Base-by-base conservation (phyloP, 92 coral and sea anemone genomes). In the Heteractis magnifica region DNA sequence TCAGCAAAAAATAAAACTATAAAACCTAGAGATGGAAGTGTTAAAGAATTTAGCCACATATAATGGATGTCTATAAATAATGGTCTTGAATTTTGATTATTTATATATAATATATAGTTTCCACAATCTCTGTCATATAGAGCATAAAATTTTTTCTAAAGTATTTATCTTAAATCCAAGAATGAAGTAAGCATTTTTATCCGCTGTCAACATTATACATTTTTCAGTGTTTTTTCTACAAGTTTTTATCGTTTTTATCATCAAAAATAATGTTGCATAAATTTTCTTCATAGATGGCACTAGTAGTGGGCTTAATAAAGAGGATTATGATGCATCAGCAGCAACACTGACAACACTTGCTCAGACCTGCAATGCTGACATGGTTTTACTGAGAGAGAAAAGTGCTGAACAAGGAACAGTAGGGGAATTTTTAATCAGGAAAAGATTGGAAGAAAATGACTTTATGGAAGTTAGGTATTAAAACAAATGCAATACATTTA, bases 391-490 rank as follows among this genome's bases (percentile, higher is more conserved):
- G 18, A 90, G 99, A 78, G 98, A 96, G 82, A 94, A 94, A 75
- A 82, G 91, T 6, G 94, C 91, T 19, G 95, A 93, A 64, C 94
- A 91, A 59, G 98, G 99, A 12, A 90, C 85, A 58, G 89, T 96
- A 50, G 94, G 89, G n/a, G 99, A 96, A 81, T 96, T 92, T 81
- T 88, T 96, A 21, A 90, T 96, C 62, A 85, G 99, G 49, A 89
- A 82, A 78, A 82, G 88, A 49, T 93, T 92, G 71, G 97, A 94
- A 71, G 99, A 96, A 49, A 90, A 92, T 87, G 99, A 96, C 75
- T 96, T 96, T 50, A 94, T 96, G 95, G 99, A 96, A 94, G 95
- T 96, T 79, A 90, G 99, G 99, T 95, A 80, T 68, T 4, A 68
- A 68, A 62, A 55, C 10, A 55, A 13, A 55, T 8, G 4, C 10